Evolutionary conservation across 1,140 invertebrate genomes (phyloP), one percentile per base, ranked within the genome.

Genomic region (Leptopilina boulardi): DNA sequence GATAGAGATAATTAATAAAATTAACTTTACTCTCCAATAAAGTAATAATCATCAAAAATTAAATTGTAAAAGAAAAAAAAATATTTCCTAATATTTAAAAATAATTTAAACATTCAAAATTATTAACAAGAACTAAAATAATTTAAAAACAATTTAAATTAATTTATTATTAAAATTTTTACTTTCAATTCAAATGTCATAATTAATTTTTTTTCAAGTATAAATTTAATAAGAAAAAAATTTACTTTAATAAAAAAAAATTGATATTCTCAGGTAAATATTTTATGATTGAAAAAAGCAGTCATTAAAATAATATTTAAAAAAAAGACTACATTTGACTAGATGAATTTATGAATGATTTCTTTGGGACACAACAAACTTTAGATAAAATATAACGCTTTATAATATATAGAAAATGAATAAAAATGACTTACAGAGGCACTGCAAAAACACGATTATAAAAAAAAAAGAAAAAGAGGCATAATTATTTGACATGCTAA

Each of bases 401-500:
- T 66, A 26, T 59, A 26, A 18, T 54, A 10, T n/a, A 54, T 23
- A n/a, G n/a, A n/a, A 54, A 54, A 18, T 21, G 18, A 21, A n/a
- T 21, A 19, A 66, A 30, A 66, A n/a, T n/a, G 13, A 11, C 59
- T 30, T n/a, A n/a, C 23, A 30, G 11, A 59, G 56, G 56, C 23
- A 26, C 56, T 30, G 56, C 56, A 59, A 66, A 66, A 66, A 30
- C 59, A 66, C 23, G 23, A 66, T 66, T 66, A 66, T 66, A 30
- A 30, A 66, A 51, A 59, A 59, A 19, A 59, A n/a, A n/a, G 18
- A 59, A 21, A 3, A 19, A 30, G 26, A 66, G 26, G 34, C 34
- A 38, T 34, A 26, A 66, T 30, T n/a, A n/a, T n/a, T n/a, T 66
- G 23, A n/a, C 2, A 38, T 66, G 13, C 59, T 30, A 30, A 66